Base-by-base conservation (phyloP, 2,113 vertebrate species). In the Chroicocephalus ridibundus region DNA sequence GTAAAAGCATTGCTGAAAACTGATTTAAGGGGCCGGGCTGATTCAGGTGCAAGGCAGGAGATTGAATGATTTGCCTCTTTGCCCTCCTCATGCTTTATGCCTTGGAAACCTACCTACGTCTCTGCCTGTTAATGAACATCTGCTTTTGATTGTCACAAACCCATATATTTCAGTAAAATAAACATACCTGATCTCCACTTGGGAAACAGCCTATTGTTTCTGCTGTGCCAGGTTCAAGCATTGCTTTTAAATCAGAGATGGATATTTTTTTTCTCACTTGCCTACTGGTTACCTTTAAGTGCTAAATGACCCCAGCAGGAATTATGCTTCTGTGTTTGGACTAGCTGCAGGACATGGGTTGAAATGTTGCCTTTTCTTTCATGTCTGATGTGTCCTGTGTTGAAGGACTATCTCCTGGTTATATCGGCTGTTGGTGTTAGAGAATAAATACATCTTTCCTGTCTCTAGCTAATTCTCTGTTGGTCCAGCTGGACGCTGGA, bases 71-170 rank as follows among this genome's bases (percentile, higher is more conserved):
- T 94, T 96, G 66, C 88, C 62, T 94, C 88, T 95, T 93, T 91
- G 72, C 77, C 55, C 69, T 95, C 20, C 36, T 65, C 75, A 79
- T 70, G 54, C 75, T 95, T 94, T 92, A 76, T 79, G 86, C 86
- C 58, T 95, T 72, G 72, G 86, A 97, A 96, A 89, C 61, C 61
- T 97, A 91, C 81, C 78, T 89, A 80, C 4, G 5, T 74, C 88
- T 82, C 89, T 90, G 86, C 75, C 91, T 91, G 61, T 91, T 95
- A 95, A 96, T 70, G 95, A 94, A 91, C 94, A 94, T 94, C 88
- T 97, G 97, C 81, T 94, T 96, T 95, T 77, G 94, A 96, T 97
- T 96, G 93, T 85, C 89, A 91, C 89, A 89, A 93, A 85, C 91
- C 54, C 88, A 89, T 79, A 89, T 87, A 94, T 93, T 96, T 94